Percentiles rank a stretch among this genome's conserved stretches.
Conservation (phyloP, 2,113 vertebrate species). For the Marcusenius ussheri region DNA sequence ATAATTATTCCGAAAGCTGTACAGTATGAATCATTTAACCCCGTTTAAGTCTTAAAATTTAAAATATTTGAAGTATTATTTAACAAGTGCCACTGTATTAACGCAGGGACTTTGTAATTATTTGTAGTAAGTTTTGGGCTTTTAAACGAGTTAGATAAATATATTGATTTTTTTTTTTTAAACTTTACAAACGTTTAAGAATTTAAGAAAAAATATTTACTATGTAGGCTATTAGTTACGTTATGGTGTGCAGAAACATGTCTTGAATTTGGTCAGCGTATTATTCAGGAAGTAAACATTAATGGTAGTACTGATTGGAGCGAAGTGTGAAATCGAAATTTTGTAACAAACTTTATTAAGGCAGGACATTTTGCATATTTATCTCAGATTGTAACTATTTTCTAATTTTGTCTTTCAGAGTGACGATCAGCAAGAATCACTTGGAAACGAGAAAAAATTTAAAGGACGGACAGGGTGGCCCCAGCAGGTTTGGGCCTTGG, state of each 20-base stretch:
- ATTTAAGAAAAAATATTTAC: background rate
- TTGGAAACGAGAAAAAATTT: slow-evolving; percentile 76
- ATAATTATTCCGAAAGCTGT: background rate
- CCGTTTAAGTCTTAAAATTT: background rate
- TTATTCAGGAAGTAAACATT: background rate
- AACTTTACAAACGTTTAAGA: background rate
- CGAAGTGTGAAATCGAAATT: background rate
- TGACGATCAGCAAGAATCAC: slow-evolving; percentile 66
- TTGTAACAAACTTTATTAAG: background rate
- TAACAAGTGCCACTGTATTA: background rate
- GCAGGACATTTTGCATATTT: background rate
- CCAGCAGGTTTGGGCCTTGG: slow-evolving; percentile 97
- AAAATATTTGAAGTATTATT: background rate
- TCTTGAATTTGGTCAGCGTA: background rate
- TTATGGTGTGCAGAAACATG: background rate
- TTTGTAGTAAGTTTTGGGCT: background rate
- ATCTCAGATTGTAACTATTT: background rate
- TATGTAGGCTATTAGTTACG: background rate
- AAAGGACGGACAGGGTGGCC: slow-evolving; percentile 94
- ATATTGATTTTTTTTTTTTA: background rate
- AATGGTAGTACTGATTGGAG: background rate
- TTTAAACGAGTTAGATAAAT: background rate
- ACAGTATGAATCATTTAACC: background rate
- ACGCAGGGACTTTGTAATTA: background rate
- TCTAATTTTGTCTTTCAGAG: slow-evolving; percentile 48